A percentile compares a stretch with the other conserved stretches of the same genome.
Evolutionary conservation across 1,140 invertebrate genomes (phyloP).

Genomic region (Orius laevigatus): DNA sequence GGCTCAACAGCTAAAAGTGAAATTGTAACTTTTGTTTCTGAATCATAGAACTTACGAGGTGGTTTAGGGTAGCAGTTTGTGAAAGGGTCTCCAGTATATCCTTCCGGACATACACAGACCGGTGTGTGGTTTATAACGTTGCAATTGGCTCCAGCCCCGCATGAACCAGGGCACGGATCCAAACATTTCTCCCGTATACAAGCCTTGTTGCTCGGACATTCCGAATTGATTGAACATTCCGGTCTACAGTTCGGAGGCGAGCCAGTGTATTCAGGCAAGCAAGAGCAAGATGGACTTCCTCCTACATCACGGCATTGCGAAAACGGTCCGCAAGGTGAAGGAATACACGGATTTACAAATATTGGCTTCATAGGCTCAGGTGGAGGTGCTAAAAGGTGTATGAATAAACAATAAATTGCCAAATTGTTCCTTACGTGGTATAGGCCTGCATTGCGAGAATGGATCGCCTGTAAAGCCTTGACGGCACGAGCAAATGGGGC

Average conservation of each 20-base stretch:
- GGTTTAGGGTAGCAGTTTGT: slow-evolving; percentile 39
- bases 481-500: slow-evolving; percentile 45
- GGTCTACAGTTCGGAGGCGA: slow-evolving; percentile 51
- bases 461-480: slow-evolving; percentile 44
- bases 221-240: slow-evolving; percentile 46
- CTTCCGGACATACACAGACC: slow-evolving; percentile 44
- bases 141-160: slow-evolving; percentile 45
- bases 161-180: slow-evolving; percentile 57
- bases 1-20: too few relatives aligned
- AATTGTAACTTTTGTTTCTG: too few relatives aligned
- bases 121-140: slow-evolving; percentile 43
- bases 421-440: slow-evolving; percentile 19
- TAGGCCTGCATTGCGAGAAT: slow-evolving; percentile 40
- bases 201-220: slow-evolving; percentile 41
- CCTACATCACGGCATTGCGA: slow-evolving; percentile 44
- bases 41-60: slow-evolving; percentile 17
- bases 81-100: slow-evolving; percentile 55
- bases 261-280: slow-evolving; percentile 42
- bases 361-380: slow-evolving; percentile 22
- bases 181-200: slow-evolving; percentile 48
- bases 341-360: slow-evolving; percentile 39
- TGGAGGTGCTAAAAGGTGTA: slow-evolving; percentile 5
- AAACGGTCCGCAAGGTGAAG: slow-evolving; percentile 51
- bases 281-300: slow-evolving; percentile 41
- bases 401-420: too few relatives aligned